These are phyloP conservation scores for Criorhina ranunculi DNA, from an alignment of 2,888 invertebrate genomes.

Conservation along the genomic window DNA sequence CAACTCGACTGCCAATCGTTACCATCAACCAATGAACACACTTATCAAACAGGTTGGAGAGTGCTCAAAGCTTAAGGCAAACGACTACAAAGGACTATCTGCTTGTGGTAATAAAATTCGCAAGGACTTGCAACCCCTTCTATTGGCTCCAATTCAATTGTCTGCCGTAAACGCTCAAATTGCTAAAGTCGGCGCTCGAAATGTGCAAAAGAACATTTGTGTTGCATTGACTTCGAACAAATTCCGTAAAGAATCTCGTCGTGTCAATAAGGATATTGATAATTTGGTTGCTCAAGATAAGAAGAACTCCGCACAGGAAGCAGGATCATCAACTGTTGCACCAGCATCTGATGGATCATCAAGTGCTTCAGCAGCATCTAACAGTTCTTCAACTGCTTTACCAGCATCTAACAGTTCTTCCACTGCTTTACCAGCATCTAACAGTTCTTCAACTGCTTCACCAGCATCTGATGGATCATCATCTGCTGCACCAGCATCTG, in stretches of 20 bases:
- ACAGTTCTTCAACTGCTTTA: no score
- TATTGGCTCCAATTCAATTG: constrained; percentile 20
- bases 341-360: neutral
- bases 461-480: no score
- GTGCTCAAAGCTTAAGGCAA: constrained; percentile 7
- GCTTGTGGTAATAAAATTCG: constrained; percentile 14
- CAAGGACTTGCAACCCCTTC: constrained; percentile 1
- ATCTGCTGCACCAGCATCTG: no score
- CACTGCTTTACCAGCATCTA: no score
- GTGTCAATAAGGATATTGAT: neutral
- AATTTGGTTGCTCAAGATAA: constrained; percentile 32
- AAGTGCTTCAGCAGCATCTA: no score
- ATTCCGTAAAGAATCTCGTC: constrained; percentile 16
- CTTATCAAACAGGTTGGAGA: constrained; percentile 35
- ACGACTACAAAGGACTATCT: neutral
- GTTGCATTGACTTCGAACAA: neutral
- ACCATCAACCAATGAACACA: constrained; percentile 34
- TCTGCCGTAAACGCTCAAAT: neutral
- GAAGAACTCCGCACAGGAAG: constrained; percentile 1
- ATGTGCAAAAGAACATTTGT: constrained; percentile 15
- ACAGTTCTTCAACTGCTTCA: no score
- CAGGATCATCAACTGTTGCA: neutral
- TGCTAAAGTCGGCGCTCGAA: constrained; percentile 15
- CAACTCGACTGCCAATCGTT: constrained; percentile 21
- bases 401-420: no score